Evolutionary conservation across 2,113 vertebrate genomes (phyloP), one percentile per base, ranked within the genome.

Genomic region (Rhadina sibilatrix): DNA sequence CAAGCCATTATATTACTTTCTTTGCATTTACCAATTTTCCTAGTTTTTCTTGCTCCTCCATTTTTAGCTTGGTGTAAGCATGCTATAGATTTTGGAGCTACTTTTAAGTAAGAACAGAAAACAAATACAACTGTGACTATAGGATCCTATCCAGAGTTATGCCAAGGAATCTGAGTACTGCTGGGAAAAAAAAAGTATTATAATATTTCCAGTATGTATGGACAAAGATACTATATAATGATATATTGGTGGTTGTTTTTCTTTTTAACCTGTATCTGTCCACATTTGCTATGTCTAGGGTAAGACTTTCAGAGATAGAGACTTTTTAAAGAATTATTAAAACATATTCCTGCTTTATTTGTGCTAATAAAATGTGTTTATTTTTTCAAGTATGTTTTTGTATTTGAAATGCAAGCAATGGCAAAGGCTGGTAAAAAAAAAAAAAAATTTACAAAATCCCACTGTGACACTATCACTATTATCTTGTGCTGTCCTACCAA

Each of bases 91-190:
- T 92, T 76, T 84, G 20, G 13, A 87, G 7, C 3, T 86, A 79
- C 74, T 96, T 87, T 85, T 72, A 59, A 78, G 77, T 47, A 74
- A 85, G 37, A 96, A 78, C 8, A 42, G 80, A 77, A 77, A 93
- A 47, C n/a, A 87, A 76, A 2, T 9, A 24, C 3, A 13, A 16
- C 6, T n/a, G 5, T 35, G 5, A 54, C 6, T 37, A 17, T 11
- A n/a, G 60, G 22, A 38, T 8, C 38, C 70, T 59, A 35, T 38
- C 11, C 63, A 71, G 38, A 75, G 8, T 52, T 66, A 85, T 7
- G 5, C 5, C 10, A 49, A 82, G 12, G 42, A 86, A 63, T 68
- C 9, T 52, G 12, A 65, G 15, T 52, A 44, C 19, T 79, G 5
- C 4, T 59, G 19, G 12, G 17, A 6, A 12, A 14, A 20, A 66